These are phyloP conservation scores for Machimus rusticus DNA, from an alignment of 2,888 invertebrate species.

Conservation along the genomic window DNA sequence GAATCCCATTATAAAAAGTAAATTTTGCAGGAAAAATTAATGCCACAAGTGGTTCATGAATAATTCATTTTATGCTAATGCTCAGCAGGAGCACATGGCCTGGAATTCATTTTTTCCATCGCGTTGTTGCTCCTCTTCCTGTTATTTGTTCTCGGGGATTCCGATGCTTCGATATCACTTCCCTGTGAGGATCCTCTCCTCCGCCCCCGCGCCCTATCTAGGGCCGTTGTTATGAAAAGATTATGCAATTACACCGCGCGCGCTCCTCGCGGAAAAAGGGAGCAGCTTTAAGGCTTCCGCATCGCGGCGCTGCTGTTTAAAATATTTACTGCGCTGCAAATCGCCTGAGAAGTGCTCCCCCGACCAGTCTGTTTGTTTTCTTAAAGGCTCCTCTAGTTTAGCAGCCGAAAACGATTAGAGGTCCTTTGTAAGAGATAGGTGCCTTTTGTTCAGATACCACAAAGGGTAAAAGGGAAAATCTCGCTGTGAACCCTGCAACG, in stretches of 20 bases:
- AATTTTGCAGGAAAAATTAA: constrained; percentile 48
- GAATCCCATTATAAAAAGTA: constrained; percentile 45
- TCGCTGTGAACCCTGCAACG: neutral
- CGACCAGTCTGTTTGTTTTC: neutral
- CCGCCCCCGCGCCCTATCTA: neutral
- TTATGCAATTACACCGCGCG: constrained; percentile 44
- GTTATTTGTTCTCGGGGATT: constrained; percentile 41
- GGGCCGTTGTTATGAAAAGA: constrained; percentile 43
- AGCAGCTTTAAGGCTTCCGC: neutral
- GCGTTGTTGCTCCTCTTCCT: constrained; percentile 36
- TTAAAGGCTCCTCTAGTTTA: neutral
- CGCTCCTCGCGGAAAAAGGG: neutral
- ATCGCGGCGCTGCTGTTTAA: neutral
- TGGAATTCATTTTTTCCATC: constrained; percentile 44
- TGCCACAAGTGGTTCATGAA: constrained; percentile 49
- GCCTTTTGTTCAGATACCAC: neutral
- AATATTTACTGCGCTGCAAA: neutral
- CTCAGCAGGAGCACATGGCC: constrained; percentile 46
- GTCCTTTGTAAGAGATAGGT: neutral
- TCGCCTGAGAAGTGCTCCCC: neutral
- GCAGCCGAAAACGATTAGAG: neutral
- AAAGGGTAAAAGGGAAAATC: neutral
- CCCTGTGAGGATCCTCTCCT: neutral
- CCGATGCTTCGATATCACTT: constrained; percentile 45
- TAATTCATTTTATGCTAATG: constrained; percentile 49